phyloP scores from a whole-genome alignment of 2,113 vertebrate genomes.

The Peromyscus leucopus region DNA sequence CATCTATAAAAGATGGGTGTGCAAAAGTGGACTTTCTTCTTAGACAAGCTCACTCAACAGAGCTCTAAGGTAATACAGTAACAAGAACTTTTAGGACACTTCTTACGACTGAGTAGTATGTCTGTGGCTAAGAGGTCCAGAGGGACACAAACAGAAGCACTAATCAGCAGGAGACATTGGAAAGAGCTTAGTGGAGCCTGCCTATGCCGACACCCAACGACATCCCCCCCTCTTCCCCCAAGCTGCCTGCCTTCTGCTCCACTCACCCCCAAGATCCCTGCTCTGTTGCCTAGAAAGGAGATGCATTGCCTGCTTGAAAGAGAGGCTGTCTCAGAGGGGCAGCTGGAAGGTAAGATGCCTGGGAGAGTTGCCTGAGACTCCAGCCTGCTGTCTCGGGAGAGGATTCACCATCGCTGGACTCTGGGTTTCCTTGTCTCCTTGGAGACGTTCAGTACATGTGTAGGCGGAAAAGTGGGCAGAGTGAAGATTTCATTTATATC shows the following conservation, averaged over 20 bases:
- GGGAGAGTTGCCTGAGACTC: constrained; percentile 77
- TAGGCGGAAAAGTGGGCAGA: constrained; percentile 91
- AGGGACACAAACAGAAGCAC: background rate
- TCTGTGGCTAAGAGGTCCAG: background rate
- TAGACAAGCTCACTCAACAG: background rate
- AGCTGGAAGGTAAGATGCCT: constrained; percentile 80
- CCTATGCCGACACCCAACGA: background rate
- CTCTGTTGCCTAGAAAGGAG: constrained; percentile 55
- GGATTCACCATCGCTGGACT: constrained; percentile 87
- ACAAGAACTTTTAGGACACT: background rate
- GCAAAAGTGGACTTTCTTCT: background rate
- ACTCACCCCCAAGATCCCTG: constrained; percentile 52
- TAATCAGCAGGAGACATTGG: background rate
- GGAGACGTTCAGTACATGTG: constrained; percentile 90
- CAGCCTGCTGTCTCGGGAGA: constrained; percentile 78
- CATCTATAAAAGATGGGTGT: background rate
- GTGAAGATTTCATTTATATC: constrained; percentile 91
- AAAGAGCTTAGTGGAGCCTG: background rate
- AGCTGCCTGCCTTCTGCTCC: background rate
- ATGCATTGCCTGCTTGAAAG: constrained; percentile 58
- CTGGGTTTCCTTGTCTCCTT: constrained; percentile 88
- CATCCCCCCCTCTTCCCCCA: background rate
- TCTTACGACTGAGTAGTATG: background rate
- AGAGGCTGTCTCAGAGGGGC: constrained; percentile 76
- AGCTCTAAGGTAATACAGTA: background rate